Evolutionary conservation across 92 coral and sea anemone species (phyloP), one percentile per base, ranked within the genome.

Genomic region (Chrysogorgia sp.): DNA sequence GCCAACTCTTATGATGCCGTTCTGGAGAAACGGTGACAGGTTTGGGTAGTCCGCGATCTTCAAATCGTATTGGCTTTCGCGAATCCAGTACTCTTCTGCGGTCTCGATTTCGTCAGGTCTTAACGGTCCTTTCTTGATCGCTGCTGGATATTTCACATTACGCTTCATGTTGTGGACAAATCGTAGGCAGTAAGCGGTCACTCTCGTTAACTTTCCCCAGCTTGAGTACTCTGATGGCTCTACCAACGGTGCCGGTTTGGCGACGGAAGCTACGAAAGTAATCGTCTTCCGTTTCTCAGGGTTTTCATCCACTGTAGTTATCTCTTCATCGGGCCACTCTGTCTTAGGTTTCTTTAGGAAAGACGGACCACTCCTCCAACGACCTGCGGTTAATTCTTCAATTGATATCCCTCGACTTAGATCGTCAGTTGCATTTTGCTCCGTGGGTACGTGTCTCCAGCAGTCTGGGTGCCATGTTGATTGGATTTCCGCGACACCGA

Each of bases 1-100:
- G 40, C 87, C 82, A 49, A 86, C 90, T 58, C 84, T 45, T 23
- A 86, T 45, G 33, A 77, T 40, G 23, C 77, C 84, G 23, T 86
- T 84, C 56, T 77, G 40, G 22, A 52, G 34, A 40, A 86, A 76
- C 0, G 77, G 90, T 14, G 82, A 67, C 13, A 67, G 66, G 32
- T 84, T 67, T 1, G 45, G 74, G 23, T 49, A 69, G 24, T 67
- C 75, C 6, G 75, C 24, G 24, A 37, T 9, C 26, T 34, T 62
- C 10, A 84, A 41, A 1, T 67, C 61, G 7, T 70, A 33, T 34
- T 77, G 88, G 30, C 76, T 63, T 21, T 30, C 63, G 22, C 58
- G 56, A 31, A 84, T 31, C 88, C 84, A 84, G 33, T 84, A 77
- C 7, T 47, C 25, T 37, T 84, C 80, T 25, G 88, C 84, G 48